phyloP scores from a whole-genome alignment of 2,888 invertebrate species.

The Mimachlamys varia region DNA sequence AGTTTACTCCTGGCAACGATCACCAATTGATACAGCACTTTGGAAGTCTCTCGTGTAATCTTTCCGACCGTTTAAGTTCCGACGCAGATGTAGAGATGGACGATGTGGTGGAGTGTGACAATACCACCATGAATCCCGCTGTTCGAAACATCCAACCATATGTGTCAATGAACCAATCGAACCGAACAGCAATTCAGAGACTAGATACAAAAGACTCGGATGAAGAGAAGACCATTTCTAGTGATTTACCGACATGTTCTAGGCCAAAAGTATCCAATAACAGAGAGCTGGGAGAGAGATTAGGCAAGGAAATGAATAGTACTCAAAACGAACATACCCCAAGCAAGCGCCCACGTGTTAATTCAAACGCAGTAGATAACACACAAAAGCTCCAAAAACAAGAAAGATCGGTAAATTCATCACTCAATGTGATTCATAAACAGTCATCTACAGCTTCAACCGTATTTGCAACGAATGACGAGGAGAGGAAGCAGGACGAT shows the following conservation, averaged over 20 bases:
- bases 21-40: background rate
- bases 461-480: no score
- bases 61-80: background rate
- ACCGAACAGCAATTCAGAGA: background rate
- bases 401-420: no score
- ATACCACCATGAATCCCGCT: background rate
- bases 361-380: background rate
- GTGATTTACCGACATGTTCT: no score
- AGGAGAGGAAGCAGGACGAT: no score
- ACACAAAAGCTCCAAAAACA: background rate
- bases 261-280: background rate
- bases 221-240: no score
- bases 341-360: background rate
- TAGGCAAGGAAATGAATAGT: background rate
- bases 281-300: background rate
- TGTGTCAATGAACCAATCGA: background rate
- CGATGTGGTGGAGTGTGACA: no score
- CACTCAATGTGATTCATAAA: no score
- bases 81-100: background rate
- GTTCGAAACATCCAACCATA: background rate
- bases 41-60: background rate
- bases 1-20: background rate
- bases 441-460: no score
- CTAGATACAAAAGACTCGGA: no score
- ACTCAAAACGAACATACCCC: background rate